Percentiles rank a stretch among this genome's conserved stretches.
Conservation (phyloP, 2,888 invertebrate species). For the Zygaena filipendulae region DNA sequence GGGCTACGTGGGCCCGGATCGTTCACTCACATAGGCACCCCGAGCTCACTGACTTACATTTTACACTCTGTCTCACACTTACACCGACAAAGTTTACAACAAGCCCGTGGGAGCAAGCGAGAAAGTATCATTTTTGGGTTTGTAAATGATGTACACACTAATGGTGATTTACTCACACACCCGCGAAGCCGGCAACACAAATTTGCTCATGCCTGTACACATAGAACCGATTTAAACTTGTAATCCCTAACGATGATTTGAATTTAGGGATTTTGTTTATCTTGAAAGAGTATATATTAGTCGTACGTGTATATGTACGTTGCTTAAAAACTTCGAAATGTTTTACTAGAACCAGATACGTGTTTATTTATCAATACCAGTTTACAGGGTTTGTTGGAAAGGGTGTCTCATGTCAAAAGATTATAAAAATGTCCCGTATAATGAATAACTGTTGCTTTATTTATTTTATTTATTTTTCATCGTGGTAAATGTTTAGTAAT, state of each 20-base stretch:
- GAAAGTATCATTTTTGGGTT: conserved; percentile 58
- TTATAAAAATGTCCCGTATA: no score
- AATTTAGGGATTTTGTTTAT: conserved; percentile 52
- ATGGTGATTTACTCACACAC: conserved; percentile 52
- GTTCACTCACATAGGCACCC: conserved; percentile 40
- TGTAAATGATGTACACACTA: conserved; percentile 58
- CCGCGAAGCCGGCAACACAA: conserved; percentile 23
- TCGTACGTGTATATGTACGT: conserved; percentile 2
- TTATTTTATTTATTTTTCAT: no score
- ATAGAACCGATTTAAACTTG: conserved; percentile 59
- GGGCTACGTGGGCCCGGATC: conserved; percentile 60
- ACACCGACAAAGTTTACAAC: conserved; percentile 34
- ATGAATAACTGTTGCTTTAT: no score
- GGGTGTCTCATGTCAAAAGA: no score
- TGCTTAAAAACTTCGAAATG: conserved; percentile 4
- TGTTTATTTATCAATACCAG: no score
- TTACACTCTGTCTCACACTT: conserved; percentile 33
- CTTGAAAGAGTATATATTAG: conserved; percentile 26
- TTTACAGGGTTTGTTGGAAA: no score
- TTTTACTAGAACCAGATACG: no score
- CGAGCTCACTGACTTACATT: conserved; percentile 34
- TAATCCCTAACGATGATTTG: conserved; percentile 63
- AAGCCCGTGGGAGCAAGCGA: conserved; percentile 43
- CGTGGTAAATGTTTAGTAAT: no score
- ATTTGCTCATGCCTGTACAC: conserved; percentile 39